Percentiles rank a stretch among this genome's conserved stretches.
Conservation (phyloP, 2,888 invertebrate genomes). For the Acanthosoma haemorrhoidale region DNA sequence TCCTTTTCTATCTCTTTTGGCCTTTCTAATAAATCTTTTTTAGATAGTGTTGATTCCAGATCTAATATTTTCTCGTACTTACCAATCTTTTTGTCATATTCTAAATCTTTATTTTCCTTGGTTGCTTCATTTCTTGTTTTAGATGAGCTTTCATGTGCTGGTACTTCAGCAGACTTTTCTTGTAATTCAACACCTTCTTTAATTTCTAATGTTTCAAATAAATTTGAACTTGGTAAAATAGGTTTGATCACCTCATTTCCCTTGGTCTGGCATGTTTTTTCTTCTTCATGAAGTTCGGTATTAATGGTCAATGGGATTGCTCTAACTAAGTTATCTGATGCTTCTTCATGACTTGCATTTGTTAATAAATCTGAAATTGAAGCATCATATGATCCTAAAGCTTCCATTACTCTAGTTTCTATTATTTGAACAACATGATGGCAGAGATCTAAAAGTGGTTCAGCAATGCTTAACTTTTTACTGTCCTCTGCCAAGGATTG, state of each 20-base stretch:
- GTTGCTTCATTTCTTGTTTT: neutral
- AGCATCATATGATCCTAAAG: conserved; percentile 12
- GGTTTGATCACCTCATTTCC: neutral
- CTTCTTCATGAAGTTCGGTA: conserved; percentile 15
- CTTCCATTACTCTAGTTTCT: conserved; percentile 29
- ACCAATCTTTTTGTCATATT: neutral
- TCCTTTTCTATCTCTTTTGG: neutral
- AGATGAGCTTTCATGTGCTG: neutral
- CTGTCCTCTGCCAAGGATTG: conserved; percentile 20
- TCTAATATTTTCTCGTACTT: neutral
- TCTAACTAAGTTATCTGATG: conserved; percentile 11
- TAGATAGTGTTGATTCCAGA: neutral
- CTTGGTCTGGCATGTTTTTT: neutral
- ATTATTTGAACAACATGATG: conserved; percentile 38
- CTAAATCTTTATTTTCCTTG: neutral
- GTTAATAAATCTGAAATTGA: conserved; percentile 33
- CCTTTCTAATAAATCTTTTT: neutral
- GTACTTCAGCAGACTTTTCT: neutral
- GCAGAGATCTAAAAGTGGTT: conserved; percentile 45
- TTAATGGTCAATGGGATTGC: conserved; percentile 10
- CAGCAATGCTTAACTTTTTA: conserved; percentile 39
- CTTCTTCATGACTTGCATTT: conserved; percentile 32
- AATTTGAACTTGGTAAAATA: no score
- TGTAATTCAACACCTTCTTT: neutral
- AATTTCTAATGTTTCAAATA: no score